Conservation (phyloP, 2,888 invertebrate species). For the Margaritifera margaritifera region DNA sequence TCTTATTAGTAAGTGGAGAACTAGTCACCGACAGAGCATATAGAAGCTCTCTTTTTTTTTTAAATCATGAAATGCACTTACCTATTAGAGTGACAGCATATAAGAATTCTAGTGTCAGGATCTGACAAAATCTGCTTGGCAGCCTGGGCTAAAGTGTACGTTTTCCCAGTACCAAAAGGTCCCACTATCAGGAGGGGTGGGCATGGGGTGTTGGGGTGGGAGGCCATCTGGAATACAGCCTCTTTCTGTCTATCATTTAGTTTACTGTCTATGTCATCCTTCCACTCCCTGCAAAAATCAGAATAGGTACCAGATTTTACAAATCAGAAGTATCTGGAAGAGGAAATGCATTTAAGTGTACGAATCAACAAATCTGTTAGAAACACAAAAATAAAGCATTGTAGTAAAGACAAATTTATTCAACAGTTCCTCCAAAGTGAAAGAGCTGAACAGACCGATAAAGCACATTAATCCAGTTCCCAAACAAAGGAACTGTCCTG, state of each 20-base stretch:
- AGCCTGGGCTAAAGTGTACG: constrained; percentile 84
- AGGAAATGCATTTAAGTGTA: too few species aligned
- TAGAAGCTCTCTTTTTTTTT: too few species aligned
- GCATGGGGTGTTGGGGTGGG: constrained; percentile 44
- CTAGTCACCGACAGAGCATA: too few species aligned
- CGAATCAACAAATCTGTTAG: too few species aligned
- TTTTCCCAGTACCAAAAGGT: constrained; percentile 91
- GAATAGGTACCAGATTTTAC: too few species aligned
- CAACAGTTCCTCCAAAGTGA: too few species aligned
- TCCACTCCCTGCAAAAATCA: constrained; percentile 75
- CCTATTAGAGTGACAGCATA: constrained; percentile 90
- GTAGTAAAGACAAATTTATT: too few species aligned
- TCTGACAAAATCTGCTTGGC: constrained; percentile 81
- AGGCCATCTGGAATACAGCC: constrained; percentile 83
- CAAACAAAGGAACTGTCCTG: constrained; percentile 25
- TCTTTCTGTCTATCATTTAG: constrained; percentile 86
- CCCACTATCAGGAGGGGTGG: constrained; percentile 70
- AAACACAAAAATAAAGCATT: too few species aligned
- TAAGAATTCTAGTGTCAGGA: constrained; percentile 81
- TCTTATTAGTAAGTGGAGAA: too few species aligned
- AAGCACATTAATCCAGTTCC: too few species aligned
- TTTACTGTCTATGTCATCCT: constrained; percentile 78
- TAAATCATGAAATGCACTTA: constrained; percentile 36
- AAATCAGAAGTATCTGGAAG: too few species aligned
- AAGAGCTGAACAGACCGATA: too few species aligned